Evolutionary conservation across 2,888 invertebrate species (phyloP).

Genomic region (Ligdia adustata): DNA sequence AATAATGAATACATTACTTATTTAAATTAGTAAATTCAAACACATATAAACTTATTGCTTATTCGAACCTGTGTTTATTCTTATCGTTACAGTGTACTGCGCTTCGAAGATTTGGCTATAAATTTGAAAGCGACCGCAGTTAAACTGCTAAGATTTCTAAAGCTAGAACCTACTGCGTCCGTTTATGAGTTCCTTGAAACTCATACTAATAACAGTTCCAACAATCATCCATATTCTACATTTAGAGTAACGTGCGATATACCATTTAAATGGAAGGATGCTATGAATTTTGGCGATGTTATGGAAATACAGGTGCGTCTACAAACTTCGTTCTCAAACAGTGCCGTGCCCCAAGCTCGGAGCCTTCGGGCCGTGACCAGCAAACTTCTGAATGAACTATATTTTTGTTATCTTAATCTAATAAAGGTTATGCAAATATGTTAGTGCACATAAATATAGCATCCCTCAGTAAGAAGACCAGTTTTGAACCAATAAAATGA

Average conservation of each 20-base stretch:
- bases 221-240: background rate
- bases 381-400: too few species aligned
- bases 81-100: slow-evolving; percentile 85
- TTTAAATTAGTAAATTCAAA: too few species aligned
- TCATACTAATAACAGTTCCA: background rate
- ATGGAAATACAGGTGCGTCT: slow-evolving; percentile 8
- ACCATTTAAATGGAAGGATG: slow-evolving; percentile 4
- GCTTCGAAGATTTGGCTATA: slow-evolving; percentile 93
- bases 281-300: background rate
- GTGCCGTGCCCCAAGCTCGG: too few species aligned
- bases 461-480: too few species aligned
- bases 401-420: too few species aligned
- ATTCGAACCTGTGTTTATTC: background rate
- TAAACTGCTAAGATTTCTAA: slow-evolving; percentile 90
- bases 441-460: too few species aligned
- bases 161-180: slow-evolving; percentile 85
- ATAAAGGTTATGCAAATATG: too few species aligned
- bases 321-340: too few species aligned
- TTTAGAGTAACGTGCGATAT: background rate
- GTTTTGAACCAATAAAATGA: too few species aligned
- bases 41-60: background rate
- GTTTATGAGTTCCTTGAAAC: slow-evolving; percentile 90
- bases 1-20: too few species aligned
- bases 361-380: too few species aligned
- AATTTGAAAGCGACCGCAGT: slow-evolving; percentile 88